Percentiles rank a stretch among this genome's conserved stretches.
Conservation (phyloP, 2,888 invertebrate species). For the Capitulum mitella region DNA sequence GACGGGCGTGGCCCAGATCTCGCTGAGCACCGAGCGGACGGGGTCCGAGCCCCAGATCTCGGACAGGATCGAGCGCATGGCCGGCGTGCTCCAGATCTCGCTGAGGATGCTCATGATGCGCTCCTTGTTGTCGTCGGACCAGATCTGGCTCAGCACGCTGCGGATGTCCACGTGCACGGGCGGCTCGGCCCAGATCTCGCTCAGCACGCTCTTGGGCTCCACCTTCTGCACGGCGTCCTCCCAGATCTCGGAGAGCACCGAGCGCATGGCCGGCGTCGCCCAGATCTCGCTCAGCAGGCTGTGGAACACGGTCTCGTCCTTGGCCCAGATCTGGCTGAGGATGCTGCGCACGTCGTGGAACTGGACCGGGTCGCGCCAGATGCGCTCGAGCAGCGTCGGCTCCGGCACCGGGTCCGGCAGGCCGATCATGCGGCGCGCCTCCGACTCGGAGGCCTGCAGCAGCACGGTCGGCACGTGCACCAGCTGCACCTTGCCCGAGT, state of each 20-base stretch:
- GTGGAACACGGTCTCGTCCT: neutral
- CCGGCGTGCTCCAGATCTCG: constrained; percentile 5
- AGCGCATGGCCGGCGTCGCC: neutral
- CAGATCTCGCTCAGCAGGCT: constrained; percentile 4
- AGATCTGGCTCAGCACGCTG: constrained; percentile 2
- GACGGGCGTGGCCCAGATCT: neutral
- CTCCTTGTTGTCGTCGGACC: constrained; percentile 3
- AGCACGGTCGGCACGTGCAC: neutral
- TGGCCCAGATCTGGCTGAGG: constrained; percentile 2
- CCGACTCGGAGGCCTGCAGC: neutral
- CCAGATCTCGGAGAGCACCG: neutral
- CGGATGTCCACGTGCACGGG: neutral
- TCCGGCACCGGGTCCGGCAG: neutral
- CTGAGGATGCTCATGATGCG: neutral
- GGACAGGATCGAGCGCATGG: constrained; percentile 2
- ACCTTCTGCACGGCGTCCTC: neutral
- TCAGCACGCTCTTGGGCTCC: constrained; percentile 3
- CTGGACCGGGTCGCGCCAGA: neutral
- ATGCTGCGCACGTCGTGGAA: neutral
- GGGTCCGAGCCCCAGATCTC: constrained; percentile 1
- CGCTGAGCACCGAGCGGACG: neutral
- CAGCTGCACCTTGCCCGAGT: neutral
- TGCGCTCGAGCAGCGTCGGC: neutral
- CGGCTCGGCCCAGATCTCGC: neutral
- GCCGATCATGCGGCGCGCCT: neutral